Conservation (phyloP, 2,888 invertebrate genomes). For the Steinernema carpocapsae region DNA sequence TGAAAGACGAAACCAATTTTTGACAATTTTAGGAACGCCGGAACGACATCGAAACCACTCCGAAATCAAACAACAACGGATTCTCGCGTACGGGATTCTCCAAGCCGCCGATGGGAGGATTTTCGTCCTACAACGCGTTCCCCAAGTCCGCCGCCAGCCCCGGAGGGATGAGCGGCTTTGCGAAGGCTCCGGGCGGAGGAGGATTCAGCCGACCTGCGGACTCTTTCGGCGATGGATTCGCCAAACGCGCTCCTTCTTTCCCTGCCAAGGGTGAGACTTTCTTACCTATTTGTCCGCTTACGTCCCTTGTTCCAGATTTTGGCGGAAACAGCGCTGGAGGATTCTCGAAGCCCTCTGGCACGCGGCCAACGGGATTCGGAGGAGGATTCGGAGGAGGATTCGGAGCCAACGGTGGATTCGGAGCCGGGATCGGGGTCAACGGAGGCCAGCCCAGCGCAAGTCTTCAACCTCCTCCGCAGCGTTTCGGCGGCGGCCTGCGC, state of each 20-base stretch:
- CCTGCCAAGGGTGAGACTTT: background rate
- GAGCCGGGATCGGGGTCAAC: conserved; percentile 3
- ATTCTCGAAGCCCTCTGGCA: background rate
- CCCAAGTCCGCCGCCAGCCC: background rate
- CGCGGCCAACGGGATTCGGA: background rate
- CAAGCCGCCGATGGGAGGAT: background rate
- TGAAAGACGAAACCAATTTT: background rate
- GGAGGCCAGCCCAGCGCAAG: background rate
- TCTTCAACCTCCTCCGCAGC: background rate
- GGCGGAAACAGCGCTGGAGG: background rate
- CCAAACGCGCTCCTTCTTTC: background rate
- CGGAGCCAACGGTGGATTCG: conserved; percentile 17
- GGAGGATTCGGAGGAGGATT: conserved; percentile 3
- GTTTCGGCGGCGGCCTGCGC: no score
- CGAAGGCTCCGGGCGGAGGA: background rate
- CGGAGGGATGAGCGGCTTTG: conserved; percentile 1
- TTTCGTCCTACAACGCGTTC: background rate
- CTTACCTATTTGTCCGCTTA: background rate
- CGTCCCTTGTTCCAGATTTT: conserved; percentile 15
- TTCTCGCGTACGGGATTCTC: background rate
- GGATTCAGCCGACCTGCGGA: background rate
- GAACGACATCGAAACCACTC: background rate
- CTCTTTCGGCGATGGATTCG: background rate
- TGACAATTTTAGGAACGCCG: background rate
- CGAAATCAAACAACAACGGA: background rate